phyloP scores from a whole-genome alignment of 2,113 vertebrate genomes.

The Microtus montanus region DNA sequence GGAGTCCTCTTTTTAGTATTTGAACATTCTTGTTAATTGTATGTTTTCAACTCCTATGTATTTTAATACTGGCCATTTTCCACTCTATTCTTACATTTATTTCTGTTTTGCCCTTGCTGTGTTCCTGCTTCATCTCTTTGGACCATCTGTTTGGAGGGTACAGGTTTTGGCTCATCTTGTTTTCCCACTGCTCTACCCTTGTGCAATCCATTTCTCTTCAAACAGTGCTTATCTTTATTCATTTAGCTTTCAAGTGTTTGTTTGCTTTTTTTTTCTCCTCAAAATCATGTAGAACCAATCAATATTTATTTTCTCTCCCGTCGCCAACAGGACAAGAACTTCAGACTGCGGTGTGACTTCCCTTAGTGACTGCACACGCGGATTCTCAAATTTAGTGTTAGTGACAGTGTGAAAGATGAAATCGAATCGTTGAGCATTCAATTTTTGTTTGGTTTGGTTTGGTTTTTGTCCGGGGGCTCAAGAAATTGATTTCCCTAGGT shows the following conservation, averaged over 20 bases:
- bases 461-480: not conserved
- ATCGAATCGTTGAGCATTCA: not conserved
- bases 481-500: not conserved
- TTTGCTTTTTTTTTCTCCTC: not conserved
- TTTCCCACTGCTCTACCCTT: not conserved
- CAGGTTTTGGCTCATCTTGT: not conserved
- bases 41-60: not conserved
- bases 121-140: not conserved
- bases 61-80: not conserved
- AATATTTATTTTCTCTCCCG: not conserved
- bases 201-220: not conserved
- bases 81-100: not conserved
- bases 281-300: not conserved
- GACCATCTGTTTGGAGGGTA: not conserved
- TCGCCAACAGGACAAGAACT: not conserved
- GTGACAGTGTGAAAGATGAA: not conserved
- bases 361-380: not conserved
- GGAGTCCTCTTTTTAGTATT: not conserved
- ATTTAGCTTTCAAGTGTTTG: not conserved
- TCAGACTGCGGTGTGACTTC: not conserved
- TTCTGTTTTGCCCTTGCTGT: not conserved
- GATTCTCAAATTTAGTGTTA: not conserved
- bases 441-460: not conserved
- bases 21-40: not conserved
- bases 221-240: not conserved